Conservation (phyloP, 2,888 invertebrate genomes). For the Erebia aethiops region DNA sequence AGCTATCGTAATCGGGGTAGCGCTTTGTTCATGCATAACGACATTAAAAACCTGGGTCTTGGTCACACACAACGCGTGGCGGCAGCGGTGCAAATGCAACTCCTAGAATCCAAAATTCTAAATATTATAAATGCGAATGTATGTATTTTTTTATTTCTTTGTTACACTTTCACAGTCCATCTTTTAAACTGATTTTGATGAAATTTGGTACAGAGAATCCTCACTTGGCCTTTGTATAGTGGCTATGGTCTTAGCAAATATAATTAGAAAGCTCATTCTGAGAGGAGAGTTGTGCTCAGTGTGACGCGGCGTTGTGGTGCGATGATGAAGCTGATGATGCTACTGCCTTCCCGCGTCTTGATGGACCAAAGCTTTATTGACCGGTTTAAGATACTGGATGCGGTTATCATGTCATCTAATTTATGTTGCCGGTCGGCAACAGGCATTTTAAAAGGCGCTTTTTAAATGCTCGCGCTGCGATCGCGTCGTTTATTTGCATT, state of each 20-base stretch:
- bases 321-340: background rate
- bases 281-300: background rate
- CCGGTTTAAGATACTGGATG: conserved; percentile 23
- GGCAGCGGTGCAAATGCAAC: background rate
- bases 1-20: conserved; percentile 24
- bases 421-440: conserved; percentile 17
- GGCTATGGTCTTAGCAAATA: too few species aligned
- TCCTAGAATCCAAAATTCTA: background rate
- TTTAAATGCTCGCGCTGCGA: conserved; percentile 15
- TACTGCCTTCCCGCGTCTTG: background rate
- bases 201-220: too few species aligned
- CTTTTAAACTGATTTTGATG: too few species aligned
- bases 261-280: too few species aligned
- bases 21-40: conserved; percentile 23
- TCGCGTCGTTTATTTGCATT: conserved; percentile 20
- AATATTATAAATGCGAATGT: too few species aligned
- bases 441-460: conserved; percentile 27
- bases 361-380: background rate
- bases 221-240: too few species aligned
- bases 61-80: background rate
- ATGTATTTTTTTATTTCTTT: too few species aligned
- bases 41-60: background rate
- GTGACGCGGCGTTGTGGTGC: background rate
- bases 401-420: conserved; percentile 29
- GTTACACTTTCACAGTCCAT: too few species aligned